Conservation (phyloP, 35 echinoderm and acorn worm species). For the Apostichopus californicus region DNA sequence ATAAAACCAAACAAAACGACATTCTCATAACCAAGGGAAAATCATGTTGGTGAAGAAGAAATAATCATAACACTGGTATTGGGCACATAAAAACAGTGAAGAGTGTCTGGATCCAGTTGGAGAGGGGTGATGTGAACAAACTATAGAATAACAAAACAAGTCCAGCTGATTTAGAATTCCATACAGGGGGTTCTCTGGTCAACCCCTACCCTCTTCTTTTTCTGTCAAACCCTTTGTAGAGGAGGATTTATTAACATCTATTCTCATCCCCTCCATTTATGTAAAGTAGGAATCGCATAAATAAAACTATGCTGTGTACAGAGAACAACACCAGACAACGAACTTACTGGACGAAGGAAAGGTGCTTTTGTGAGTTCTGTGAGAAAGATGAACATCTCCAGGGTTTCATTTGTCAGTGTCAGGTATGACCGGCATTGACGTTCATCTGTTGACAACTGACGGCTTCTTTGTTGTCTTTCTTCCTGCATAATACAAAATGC, state of each 20-base stretch:
- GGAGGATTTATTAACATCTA: too few species aligned
- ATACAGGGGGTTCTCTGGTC: too few species aligned
- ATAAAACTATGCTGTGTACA: too few species aligned
- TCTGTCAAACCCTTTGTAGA: too few species aligned
- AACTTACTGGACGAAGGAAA: conserved; percentile 95
- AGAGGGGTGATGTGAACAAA: too few species aligned
- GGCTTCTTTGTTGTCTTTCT: conserved; percentile 66
- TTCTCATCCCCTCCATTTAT: too few species aligned
- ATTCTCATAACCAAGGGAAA: neutral
- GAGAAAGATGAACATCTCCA: conserved; percentile 99
- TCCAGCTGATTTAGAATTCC: too few species aligned
- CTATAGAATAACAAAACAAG: too few species aligned
- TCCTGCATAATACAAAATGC: conserved; percentile 47
- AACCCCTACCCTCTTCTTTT: too few species aligned
- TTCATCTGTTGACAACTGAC: conserved; percentile 88
- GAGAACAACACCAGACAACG: too few species aligned
- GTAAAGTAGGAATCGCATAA: too few species aligned
- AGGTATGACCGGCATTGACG: conserved; percentile 91
- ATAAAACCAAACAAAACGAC: neutral
- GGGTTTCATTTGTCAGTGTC: conserved; percentile 91
- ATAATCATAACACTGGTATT: neutral
- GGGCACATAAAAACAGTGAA: neutral
- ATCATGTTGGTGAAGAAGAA: neutral
- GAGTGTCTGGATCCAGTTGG: neutral
- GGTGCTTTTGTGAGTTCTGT: conserved; percentile 79